Evolutionary conservation across 2,113 vertebrate genomes (phyloP).

Genomic region (Pseudonaja textilis): DNA sequence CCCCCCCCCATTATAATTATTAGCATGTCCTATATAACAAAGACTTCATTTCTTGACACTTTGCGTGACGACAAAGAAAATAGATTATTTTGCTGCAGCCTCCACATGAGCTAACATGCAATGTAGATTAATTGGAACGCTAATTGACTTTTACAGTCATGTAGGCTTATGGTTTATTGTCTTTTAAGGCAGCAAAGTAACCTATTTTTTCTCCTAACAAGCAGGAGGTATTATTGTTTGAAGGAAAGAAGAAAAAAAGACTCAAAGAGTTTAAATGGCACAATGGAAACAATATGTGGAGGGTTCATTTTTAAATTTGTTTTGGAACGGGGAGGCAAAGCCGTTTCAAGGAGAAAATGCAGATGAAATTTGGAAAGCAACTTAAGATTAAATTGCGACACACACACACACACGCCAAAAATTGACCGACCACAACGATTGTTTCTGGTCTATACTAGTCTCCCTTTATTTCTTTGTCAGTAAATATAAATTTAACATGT

Average conservation of each 20-base stretch:
- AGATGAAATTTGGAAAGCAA: background rate
- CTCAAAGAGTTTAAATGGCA: conserved; percentile 58
- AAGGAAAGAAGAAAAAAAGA: conserved; percentile 22
- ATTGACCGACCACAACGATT: background rate
- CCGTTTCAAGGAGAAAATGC: background rate
- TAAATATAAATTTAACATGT: background rate
- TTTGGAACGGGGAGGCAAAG: background rate
- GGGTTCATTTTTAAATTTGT: background rate
- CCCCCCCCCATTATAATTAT: conserved; percentile 65
- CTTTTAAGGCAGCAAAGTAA: conserved; percentile 53
- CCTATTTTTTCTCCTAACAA: conserved; percentile 50
- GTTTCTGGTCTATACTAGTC: background rate
- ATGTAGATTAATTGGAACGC: conserved; percentile 58
- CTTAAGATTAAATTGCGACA: background rate
- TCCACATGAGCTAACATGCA: conserved; percentile 48
- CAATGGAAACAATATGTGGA: conserved; percentile 22
- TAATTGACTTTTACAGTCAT: conserved; percentile 66
- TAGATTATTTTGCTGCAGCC: conserved; percentile 37
- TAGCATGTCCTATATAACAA: conserved; percentile 60
- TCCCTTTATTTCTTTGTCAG: too few relatives aligned
- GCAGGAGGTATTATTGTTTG: conserved; percentile 31
- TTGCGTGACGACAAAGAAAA: conserved; percentile 57
- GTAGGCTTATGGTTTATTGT: conserved; percentile 59
- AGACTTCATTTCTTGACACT: conserved; percentile 55
- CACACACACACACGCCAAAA: background rate